Base-by-base conservation (phyloP, 1,140 invertebrate species). In the Harlomillsia oculata region DNA sequence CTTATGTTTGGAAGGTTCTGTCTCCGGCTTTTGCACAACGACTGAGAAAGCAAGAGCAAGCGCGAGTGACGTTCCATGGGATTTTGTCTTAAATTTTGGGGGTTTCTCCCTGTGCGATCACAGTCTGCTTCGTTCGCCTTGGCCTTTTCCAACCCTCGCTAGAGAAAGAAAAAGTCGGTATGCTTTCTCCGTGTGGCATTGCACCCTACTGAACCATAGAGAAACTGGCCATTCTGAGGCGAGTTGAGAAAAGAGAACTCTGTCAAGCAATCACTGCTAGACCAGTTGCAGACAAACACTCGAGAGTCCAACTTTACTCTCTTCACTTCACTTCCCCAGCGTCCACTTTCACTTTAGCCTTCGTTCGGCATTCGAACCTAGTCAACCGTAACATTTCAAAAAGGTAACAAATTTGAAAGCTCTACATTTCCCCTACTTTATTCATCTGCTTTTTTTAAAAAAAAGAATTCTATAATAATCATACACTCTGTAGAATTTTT, bases 121-220 rank as follows among this genome's bases (percentile, higher is more conserved):
- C 45, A 48, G 45, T 48, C 16, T 48, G 45, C 36, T 48, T 30
- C n/a, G n/a, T n/a, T n/a, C n/a, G n/a, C n/a, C n/a, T n/a, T n/a
- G n/a, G n/a, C 36, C 36, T 28, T 48, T 48, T 48, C 28, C 45
- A 48, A 48, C 45, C 45, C 45, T 48, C 45, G 34, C 28, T 34
- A 16, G 4, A 9, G 34, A 48, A 32, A 48, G 34, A 48, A 29
- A 18, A 18, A 8, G 39, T 20, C 45, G 28, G 23, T 30, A 48
- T 48, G 28, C 30, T 48, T 48, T 34, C 45, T 5, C 36, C 45
- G 45, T 48, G 34, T 48, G 28, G 45, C 45, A 48, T 48, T 48
- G 45, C 45, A 48, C 45, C 45, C 45, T 30, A 48, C 45, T 32
- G 45, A 48, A 48, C 45, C n/a, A n/a, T n/a, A n/a, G n/a, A n/a